Base-by-base conservation (phyloP, 1,140 invertebrate genomes). In the Pogonus chalceus region DNA sequence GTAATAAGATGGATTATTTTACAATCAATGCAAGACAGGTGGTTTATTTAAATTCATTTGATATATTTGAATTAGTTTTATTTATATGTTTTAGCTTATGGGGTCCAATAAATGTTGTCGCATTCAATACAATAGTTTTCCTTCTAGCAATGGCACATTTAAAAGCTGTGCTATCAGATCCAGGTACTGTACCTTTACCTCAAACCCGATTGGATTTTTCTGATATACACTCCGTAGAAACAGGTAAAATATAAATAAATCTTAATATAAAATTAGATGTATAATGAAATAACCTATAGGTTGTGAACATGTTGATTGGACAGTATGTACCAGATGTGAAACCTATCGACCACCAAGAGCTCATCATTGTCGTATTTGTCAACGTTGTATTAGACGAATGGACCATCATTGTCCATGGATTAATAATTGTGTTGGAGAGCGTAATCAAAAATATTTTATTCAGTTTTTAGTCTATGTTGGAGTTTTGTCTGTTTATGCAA, bases 381-480 rank as follows among this genome's bases (percentile, higher is more conserved):
- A 88, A 64, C 77, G 89, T 53, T 95, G 91, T 68, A 87, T 94
- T 55, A 74, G 84, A 43, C 76, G 83, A 64, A 92, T 94, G 90
- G 91, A 95, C 72, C 91, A 94, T 74, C 91, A 93, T 72, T 94
- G 88, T 73, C 85, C 85, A 53, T 88, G 85, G 85, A 66, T 70
- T 60, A 94, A 95, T 67, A 95, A 95, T 70, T 95, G 92, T 72
- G 90, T 95, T 24, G 92, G 92, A 46, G 90, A 95, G 72, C 80
- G 84, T 62, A 95, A 95, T 76, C 91, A 95, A 73, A 94, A 92
- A 68, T 95, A 87, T 74, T 95, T 95, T 68, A 82, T 95, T 59
- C 91, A 94, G 68, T 95, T 95, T 75, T 74, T 95, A 49, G 79
- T 93, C n/a, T 87, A 84, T 65, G 83, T 87, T 63, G 62, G 59